Evolutionary conservation across 1,140 invertebrate species (phyloP).

Genomic region (Drosophila miranda): DNA sequence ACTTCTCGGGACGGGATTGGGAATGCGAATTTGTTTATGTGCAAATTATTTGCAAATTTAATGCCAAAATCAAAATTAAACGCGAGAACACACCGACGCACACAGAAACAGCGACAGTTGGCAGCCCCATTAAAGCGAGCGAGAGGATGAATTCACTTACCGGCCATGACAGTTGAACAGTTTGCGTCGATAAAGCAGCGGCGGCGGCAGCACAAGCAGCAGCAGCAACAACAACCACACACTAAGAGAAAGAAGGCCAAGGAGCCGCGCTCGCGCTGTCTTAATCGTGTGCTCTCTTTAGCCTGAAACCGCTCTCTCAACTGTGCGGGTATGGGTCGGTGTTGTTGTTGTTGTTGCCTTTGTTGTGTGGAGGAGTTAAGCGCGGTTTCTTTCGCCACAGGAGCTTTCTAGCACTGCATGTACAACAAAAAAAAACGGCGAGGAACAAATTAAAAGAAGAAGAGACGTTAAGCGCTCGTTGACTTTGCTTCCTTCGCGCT

Average conservation of each 20-base stretch:
- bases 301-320: conserved; percentile 11
- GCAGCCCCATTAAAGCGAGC: conserved; percentile 19
- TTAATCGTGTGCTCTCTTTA: conserved; percentile 36
- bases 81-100: conserved; percentile 3
- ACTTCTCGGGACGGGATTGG: conserved; percentile 15
- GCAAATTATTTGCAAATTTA: conserved; percentile 28
- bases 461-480: conserved; percentile 29
- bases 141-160: conserved; percentile 66
- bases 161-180: conserved; percentile 83
- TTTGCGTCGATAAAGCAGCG: conserved; percentile 70
- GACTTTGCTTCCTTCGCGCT: conserved; percentile 30
- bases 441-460: conserved; percentile 19
- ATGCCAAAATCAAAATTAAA: conserved; percentile 35
- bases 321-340: conserved; percentile 29
- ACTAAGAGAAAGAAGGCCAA: conserved; percentile 63
- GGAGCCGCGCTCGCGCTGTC: conserved; percentile 55
- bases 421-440: conserved; percentile 37
- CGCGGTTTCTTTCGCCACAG: conserved; percentile 40
- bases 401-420: conserved; percentile 12
- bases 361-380: conserved; percentile 43
- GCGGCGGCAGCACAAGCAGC: conserved; percentile 18
- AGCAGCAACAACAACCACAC: conserved; percentile 54
- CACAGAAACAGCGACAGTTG: conserved; percentile 15
- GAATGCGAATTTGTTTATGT: conserved; percentile 46
- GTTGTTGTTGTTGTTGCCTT: conserved; percentile 29